Base-by-base conservation (phyloP, 2,797 vertebrate species). In the Danionella dracula region DNA sequence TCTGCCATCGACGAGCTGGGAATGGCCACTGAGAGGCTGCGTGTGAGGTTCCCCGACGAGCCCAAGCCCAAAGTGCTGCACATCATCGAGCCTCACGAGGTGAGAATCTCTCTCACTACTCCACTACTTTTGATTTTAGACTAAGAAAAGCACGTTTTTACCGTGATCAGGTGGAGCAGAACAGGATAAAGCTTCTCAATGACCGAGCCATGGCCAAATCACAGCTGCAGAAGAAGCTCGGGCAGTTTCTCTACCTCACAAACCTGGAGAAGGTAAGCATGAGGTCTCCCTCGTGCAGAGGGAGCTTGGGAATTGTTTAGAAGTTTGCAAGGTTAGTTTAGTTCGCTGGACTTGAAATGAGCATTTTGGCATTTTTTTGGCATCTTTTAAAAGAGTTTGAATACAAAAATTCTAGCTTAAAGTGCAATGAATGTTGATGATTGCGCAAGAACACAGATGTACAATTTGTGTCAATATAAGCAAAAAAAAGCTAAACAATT, bases 11-110 rank as follows among this genome's bases (percentile, higher is more conserved):
- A 99, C 74, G 97, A 99, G 57, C 81, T 99, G 81, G 95, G 96
- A 1, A 99, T 99, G 97, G 97, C 97, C 38, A 98, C 95, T 0
- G 96, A 99, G 68, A 85, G 97, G 7, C 89, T 99, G 1, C 88
- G 95, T 19, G 90, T 99, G 5, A 92, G 94, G 21, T 89, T 97
- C 56, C 93, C 95, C 0, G 92, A 91, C 32, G 97, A 99, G 62
- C 94, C 95, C 5, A 98, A 96, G 75, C 93, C 93, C n/a, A 96
- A 98, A 31, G 88, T 99, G 64, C 92, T 93, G 73, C 89, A 99
- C 82, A 98, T 99, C 78, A 98, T 99, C 70, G 97, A 99, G 48
- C 95, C 94, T 0, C 93, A 97, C 5, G 96, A 99, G 92, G 97
- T 92, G 79, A 75, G 50, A 6, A 27, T 27, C 23, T 3, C 23